These are phyloP conservation scores for Caradrina clavipalpis DNA, from an alignment of 2,888 invertebrate species.

Conservation along the genomic window DNA sequence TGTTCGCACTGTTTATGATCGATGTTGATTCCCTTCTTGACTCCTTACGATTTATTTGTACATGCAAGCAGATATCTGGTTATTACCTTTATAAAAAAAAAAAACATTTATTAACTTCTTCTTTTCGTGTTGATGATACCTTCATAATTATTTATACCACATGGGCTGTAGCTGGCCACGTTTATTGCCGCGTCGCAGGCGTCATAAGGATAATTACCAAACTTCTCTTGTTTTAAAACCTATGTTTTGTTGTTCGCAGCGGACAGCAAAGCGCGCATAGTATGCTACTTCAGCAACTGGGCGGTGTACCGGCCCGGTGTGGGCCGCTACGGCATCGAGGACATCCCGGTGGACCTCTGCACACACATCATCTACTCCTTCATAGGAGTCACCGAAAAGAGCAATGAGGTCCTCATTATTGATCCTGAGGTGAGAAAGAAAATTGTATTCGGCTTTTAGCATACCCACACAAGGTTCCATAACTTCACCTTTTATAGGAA, in stretches of 20 bases:
- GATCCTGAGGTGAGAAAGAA: slow-evolving; percentile 93
- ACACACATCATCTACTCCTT: slow-evolving; percentile 97
- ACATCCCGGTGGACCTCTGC: slow-evolving; percentile 95
- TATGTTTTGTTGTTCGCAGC: slow-evolving; percentile 65
- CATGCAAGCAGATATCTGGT: not conserved
- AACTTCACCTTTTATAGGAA: no score
- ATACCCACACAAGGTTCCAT: no score
- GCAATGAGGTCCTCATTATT: slow-evolving; percentile 94
- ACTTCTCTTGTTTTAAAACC: not conserved
- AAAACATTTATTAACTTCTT: no score
- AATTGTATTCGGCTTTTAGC: not conserved
- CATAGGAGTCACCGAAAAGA: slow-evolving; percentile 95
- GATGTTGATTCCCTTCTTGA: not conserved
- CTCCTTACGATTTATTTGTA: not conserved
- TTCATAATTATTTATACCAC: no score
- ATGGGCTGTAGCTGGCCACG: no score
- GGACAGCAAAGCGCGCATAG: slow-evolving; percentile 90
- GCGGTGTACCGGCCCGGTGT: slow-evolving; percentile 96
- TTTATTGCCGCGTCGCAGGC: no score
- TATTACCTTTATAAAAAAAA: no score
- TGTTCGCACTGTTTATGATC: no score
- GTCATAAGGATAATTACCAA: not conserved
- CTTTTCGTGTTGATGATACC: no score
- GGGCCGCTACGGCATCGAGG: slow-evolving; percentile 95
- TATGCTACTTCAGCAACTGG: slow-evolving; percentile 94